Evolutionary conservation across 2,888 invertebrate genomes (phyloP), one percentile per base, ranked within the genome.

Genomic region (Phortica magna): DNA sequence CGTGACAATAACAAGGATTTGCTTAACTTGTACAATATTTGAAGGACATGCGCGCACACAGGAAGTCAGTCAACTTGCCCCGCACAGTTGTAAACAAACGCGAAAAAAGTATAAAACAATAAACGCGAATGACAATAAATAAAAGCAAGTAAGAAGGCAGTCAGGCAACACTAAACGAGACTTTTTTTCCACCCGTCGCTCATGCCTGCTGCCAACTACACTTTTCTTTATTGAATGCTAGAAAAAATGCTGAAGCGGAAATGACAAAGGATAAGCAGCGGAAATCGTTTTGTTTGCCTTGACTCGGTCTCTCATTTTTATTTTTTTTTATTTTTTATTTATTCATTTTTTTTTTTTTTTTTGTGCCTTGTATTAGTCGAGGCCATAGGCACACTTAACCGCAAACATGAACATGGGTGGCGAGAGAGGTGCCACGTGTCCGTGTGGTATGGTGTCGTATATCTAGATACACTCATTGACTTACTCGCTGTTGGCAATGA

Each of bases 361-460:
- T 22, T 61, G 61, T 22, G n/a, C 4, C 14, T 48, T 65, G 65
- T 39, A 39, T 6, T 65, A 39, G 74, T 31, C 17, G 57, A 79
- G 86, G 81, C 78, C 78, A 81, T 78, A 81, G 84, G 87, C 83
- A 83, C 86, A 85, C 87, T 85, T 87, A 85, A 87, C 84, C 82
- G 82, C 79, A 82, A 82, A 78, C 75, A 82, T 79, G 81, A 80
- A 82, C 61, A 61, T 48, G 48, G 48, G 14, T 48, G 14, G 10
- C 48, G 7, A 9, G 14, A 48, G 9, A 7, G 48, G 48, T 48
- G 48, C 41, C 39, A 65, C 41, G 14, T 14, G 7, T 12, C 65
- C 41, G 14, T 39, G n/a, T 14, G 2, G 65, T 14, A 19, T 14
- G 22, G 22, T 14, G 7, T 7, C 9, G 64, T 5, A 31, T 64